Base-by-base conservation (phyloP, 1,140 invertebrate genomes). In the Odontomachus brunneus region DNA sequence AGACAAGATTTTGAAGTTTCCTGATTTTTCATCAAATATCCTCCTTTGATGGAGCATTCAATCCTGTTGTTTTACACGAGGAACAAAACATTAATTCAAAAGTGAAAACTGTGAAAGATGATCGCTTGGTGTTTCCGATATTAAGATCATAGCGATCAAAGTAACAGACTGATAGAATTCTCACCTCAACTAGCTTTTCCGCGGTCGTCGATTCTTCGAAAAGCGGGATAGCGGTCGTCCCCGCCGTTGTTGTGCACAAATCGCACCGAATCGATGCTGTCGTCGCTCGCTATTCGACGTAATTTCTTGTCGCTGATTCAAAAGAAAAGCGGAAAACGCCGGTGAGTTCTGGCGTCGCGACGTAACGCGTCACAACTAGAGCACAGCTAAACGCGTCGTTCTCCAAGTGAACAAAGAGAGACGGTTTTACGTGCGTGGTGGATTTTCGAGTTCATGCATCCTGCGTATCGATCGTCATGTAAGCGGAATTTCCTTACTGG, bases 211-310 rank as follows among this genome's bases (percentile, higher is more conserved):
- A 19, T 74, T 44, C 55, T 72, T 73, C 62, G 44, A 11, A 67
- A 19, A 22, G 19, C 7, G 12, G 48, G 65, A 60, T 57, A 72
- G 62, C 26, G 65, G n/a, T 12, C n/a, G n/a, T 14, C n/a, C 9
- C 38, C 14, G 14, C 60, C 51, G 11, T 9, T 48, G 26, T 57
- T 57, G 29, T 85, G 80, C n/a, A n/a, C 38, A 15, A 71, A 74
- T 83, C 63, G 66, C n/a, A 38, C 33, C 29, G 86, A 62, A 2
- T 75, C 71, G 59, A 89, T 87, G 33, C 81, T 89, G 44, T 85
- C 74, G 44, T 89, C 88, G 33, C 88, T 89, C 7, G 81, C 73
- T 38, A 85, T 84, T 66, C 88, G 65, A 44, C 88, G 83, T 12
- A 89, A 69, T n/a, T 81, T 85, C 55, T 78, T 87, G 15, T 89